These are phyloP conservation scores for Phalera bucephala DNA, from an alignment of 2,888 invertebrate species.

Conservation along the genomic window DNA sequence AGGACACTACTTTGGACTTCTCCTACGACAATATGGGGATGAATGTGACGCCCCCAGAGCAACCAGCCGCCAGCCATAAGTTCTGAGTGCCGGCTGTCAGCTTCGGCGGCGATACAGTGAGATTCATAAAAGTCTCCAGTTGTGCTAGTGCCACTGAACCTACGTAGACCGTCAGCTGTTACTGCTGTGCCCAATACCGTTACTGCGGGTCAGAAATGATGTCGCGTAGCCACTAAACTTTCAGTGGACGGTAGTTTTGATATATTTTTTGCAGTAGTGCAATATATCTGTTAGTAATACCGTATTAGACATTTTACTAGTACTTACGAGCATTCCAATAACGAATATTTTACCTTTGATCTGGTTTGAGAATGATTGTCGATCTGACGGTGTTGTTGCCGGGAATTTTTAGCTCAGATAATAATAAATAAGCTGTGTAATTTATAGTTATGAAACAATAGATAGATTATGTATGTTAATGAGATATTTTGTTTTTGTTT, in stretches of 20 bases:
- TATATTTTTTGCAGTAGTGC: neutral
- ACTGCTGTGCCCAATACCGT: no score
- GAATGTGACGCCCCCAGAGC: slow-evolving; percentile 85
- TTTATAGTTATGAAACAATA: no score
- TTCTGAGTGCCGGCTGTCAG: slow-evolving; percentile 54
- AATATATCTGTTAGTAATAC: neutral
- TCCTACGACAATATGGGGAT: slow-evolving; percentile 91
- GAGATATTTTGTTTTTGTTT: no score
- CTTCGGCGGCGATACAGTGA: slow-evolving; percentile 41
- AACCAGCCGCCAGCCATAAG: slow-evolving; percentile 58
- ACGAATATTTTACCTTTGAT: neutral
- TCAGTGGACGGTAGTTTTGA: neutral
- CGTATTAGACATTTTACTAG: no score
- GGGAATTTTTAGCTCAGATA: no score
- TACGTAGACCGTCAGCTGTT: no score
- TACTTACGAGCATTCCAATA: neutral
- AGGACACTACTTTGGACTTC: slow-evolving; percentile 89
- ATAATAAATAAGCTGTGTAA: no score
- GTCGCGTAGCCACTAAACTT: neutral
- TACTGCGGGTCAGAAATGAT: no score
- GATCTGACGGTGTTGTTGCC: no score
- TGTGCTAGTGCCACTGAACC: neutral
- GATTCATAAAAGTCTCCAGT: slow-evolving; percentile 20
- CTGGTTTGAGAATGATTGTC: neutral
- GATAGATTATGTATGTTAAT: no score